phyloP scores from a whole-genome alignment of 2,797 vertebrate genomes.

The Cottoperca gobio region DNA sequence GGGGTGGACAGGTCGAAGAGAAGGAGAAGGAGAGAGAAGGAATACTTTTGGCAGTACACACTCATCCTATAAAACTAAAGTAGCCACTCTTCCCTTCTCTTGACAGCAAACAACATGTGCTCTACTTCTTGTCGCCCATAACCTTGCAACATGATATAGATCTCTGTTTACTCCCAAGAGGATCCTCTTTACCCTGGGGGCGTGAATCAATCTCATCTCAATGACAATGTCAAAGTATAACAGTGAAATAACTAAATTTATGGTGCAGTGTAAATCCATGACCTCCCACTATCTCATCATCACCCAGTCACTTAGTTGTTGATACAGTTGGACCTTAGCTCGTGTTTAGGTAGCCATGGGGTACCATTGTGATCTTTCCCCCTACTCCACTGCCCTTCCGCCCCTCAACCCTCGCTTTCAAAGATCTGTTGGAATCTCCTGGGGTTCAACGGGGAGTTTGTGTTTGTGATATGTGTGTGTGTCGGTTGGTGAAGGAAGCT shows the following conservation, averaged over 20 bases:
- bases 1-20: slow-evolving; percentile 65
- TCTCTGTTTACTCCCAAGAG: slow-evolving; percentile 21
- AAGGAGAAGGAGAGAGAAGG: slow-evolving; percentile 61
- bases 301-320: slow-evolving; percentile 67
- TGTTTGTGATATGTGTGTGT: slow-evolving; percentile 7
- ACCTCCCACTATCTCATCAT: slow-evolving; percentile 53
- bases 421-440: slow-evolving; percentile 61
- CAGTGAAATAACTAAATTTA: slow-evolving; percentile 20
- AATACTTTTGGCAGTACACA: slow-evolving; percentile 71
- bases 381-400: slow-evolving; percentile 60
- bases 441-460: slow-evolving; percentile 21
- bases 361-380: slow-evolving; percentile 77
- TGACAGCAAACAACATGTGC: slow-evolving; percentile 65
- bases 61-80: slow-evolving; percentile 71
- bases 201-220: slow-evolving; percentile 36
- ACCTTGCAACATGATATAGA: slow-evolving; percentile 57
- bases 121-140: slow-evolving; percentile 45
- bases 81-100: slow-evolving; percentile 47
- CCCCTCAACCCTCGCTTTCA: slow-evolving; percentile 55
- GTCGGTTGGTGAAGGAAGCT: slow-evolving; percentile 5
- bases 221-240: slow-evolving; percentile 24
- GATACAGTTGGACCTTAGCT: slow-evolving; percentile 79
- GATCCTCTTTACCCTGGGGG: slow-evolving; percentile 15
- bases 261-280: slow-evolving; percentile 21
- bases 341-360: slow-evolving; percentile 79